A percentile compares a stretch with the other conserved stretches of the same genome.
phyloP scores from a whole-genome alignment of 37 sponge, comb jelly and placozoan genomes.

The Haliclona indistincta region DNA sequence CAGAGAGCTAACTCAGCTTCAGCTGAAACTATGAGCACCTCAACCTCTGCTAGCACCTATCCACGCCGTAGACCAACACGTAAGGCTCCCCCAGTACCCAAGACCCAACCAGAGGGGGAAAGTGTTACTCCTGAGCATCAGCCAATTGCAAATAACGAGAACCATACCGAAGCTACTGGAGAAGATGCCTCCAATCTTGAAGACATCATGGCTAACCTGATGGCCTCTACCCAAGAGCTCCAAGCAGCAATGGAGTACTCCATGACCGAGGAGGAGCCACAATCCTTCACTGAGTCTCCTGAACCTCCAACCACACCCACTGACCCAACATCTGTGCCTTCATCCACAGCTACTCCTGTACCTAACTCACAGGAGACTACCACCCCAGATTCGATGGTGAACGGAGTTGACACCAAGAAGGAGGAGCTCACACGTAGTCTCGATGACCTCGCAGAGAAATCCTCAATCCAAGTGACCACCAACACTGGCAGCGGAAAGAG shows the following conservation, averaged over 20 bases:
- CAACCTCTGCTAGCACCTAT: background rate
- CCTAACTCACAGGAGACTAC: too few species aligned
- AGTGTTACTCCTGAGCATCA: background rate
- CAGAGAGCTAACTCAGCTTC: background rate
- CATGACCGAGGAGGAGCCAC: background rate
- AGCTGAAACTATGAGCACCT: background rate
- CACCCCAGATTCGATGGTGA: background rate
- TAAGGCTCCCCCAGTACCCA: constrained; percentile 34
- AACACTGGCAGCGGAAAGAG: too few species aligned
- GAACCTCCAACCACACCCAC: background rate
- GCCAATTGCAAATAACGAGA: too few species aligned
- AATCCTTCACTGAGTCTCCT: background rate
- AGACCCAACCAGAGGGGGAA: background rate
- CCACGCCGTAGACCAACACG: constrained; percentile 27
- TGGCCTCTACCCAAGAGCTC: background rate
- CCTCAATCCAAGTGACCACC: background rate
- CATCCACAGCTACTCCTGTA: background rate
- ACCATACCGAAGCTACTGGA: too few species aligned
- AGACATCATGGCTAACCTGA: background rate
- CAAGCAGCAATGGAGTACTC: background rate
- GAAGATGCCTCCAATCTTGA: background rate
- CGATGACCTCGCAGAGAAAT: background rate
- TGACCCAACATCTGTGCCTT: background rate
- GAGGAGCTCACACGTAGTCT: background rate
- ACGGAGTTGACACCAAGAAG: too few species aligned